A percentile compares a stretch with the other conserved stretches of the same genome.
Evolutionary conservation across 2,797 vertebrate genomes (phyloP).

Genomic region (Scomberomorus guttatus): DNA sequence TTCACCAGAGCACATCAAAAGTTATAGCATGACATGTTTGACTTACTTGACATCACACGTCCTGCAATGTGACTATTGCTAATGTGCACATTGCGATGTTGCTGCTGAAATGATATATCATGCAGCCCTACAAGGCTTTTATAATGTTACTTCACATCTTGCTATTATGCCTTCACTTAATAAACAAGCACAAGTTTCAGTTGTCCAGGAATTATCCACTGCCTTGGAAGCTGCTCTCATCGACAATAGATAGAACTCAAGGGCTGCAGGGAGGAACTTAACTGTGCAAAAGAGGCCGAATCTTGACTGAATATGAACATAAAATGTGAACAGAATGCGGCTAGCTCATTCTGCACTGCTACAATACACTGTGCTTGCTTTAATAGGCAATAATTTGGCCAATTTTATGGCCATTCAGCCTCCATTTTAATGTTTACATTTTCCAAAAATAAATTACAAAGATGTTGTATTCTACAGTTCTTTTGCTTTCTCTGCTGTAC

Average conservation of each 20-base stretch:
- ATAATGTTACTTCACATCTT: neutral
- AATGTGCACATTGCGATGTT: too few relatives aligned
- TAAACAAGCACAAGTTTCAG: neutral
- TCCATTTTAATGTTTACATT: neutral
- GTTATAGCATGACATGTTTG: too few relatives aligned
- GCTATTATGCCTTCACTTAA: neutral
- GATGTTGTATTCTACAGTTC: neutral
- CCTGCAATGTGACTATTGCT: too few relatives aligned
- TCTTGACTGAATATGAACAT: conserved; percentile 5
- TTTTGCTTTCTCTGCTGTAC: neutral
- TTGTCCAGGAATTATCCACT: neutral
- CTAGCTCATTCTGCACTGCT: conserved; percentile 16
- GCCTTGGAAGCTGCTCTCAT: neutral
- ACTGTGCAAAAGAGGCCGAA: conserved; percentile 20
- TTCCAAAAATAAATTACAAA: neutral
- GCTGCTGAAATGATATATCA: too few relatives aligned
- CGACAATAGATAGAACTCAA: neutral
- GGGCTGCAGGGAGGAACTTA: conserved; percentile 12
- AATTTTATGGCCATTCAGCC: conserved; percentile 11
- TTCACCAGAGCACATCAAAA: too few relatives aligned
- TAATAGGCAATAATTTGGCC: neutral
- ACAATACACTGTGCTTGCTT: conserved; percentile 3
- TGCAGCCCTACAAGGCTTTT: neutral
- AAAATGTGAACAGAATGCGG: conserved; percentile 3
- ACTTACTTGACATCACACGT: too few relatives aligned